Evolutionary conservation across 2,113 vertebrate species (phyloP).

Genomic region (Heterocephalus glaber): DNA sequence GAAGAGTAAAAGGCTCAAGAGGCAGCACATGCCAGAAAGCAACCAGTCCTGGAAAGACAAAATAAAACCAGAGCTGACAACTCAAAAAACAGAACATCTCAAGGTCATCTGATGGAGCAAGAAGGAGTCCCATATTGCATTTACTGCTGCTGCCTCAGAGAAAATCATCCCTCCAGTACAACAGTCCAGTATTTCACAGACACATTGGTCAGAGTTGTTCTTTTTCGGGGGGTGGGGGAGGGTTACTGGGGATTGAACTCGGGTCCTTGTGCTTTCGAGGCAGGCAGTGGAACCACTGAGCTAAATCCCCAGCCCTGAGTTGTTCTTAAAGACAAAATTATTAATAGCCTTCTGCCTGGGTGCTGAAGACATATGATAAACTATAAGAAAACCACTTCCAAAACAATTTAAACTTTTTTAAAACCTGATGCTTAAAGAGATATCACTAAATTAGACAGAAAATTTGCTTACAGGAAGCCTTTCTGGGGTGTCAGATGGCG

Average conservation of each 20-base stretch:
- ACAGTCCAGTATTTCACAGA: neutral
- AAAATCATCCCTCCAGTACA: neutral
- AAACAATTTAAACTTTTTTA: neutral
- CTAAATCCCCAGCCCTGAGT: too few relatives aligned
- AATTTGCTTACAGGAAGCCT: neutral
- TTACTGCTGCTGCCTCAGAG: neutral
- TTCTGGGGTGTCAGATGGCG: neutral
- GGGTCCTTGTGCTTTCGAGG: too few relatives aligned
- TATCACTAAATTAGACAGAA: neutral
- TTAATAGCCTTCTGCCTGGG: neutral
- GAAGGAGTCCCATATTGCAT: fast-evolving
- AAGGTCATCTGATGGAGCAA: neutral
- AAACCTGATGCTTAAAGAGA: neutral
- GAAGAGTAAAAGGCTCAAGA: neutral
- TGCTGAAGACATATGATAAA: neutral
- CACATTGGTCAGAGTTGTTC: neutral
- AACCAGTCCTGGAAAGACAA: neutral
- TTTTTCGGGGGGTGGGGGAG: too few relatives aligned
- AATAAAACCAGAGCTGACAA: neutral
- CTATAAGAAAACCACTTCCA: neutral
- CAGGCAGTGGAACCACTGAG: too few relatives aligned
- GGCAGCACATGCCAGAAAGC: neutral
- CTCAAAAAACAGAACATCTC: neutral
- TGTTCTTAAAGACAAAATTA: neutral
- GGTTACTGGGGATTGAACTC: too few relatives aligned